Evolutionary conservation across 2,888 invertebrate genomes (phyloP).

Genomic region (Hirudinaria manillensis): DNA sequence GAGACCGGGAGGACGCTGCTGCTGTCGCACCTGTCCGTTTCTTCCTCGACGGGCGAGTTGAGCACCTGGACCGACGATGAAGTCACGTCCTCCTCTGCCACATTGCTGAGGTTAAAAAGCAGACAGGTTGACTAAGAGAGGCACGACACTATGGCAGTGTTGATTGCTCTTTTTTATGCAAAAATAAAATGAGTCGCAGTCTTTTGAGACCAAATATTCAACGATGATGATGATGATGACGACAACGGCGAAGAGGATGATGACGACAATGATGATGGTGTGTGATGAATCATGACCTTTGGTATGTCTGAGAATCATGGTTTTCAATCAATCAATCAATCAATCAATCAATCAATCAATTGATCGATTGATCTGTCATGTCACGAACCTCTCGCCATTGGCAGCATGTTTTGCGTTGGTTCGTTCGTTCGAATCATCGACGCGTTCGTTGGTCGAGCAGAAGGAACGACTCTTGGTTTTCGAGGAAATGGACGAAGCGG

Average conservation of each 20-base stretch:
- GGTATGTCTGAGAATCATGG: too few species aligned
- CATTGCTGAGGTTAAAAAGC: background rate
- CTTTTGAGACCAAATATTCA: too few species aligned
- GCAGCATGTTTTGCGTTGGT: background rate
- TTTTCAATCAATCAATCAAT: too few species aligned
- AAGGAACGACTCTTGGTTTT: constrained; percentile 1
- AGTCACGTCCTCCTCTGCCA: constrained; percentile 14
- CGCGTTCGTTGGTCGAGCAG: background rate
- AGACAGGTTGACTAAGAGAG: background rate
- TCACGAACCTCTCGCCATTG: too few species aligned
- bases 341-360: too few species aligned
- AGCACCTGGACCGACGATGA: constrained; percentile 17
- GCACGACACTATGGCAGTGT: background rate
- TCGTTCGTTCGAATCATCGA: background rate
- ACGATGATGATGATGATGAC: too few species aligned
- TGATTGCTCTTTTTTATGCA: background rate
- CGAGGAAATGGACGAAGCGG: constrained; percentile 3
- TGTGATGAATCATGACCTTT: too few species aligned
- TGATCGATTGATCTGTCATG: too few species aligned
- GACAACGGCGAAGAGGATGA: too few species aligned
- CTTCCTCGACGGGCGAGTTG: constrained; percentile 1
- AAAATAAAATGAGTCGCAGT: background rate
- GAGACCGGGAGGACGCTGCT: constrained; percentile 7
- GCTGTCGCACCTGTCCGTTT: constrained; percentile 1
- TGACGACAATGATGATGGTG: too few species aligned